Conservation (phyloP, 2,797 vertebrate genomes). For the Lacerta viridis region DNA sequence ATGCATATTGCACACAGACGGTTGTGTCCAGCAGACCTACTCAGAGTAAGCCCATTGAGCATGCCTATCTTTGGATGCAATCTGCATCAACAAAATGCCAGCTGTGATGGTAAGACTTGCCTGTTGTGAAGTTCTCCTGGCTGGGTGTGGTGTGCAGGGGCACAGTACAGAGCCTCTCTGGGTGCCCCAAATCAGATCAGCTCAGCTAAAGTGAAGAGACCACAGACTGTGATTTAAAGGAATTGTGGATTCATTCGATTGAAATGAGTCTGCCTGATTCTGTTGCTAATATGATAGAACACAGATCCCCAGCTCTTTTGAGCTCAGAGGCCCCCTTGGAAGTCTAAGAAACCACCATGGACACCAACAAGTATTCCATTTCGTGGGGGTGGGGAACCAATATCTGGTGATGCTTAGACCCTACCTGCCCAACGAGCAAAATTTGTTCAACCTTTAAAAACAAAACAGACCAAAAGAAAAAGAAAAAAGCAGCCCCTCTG, state of each 20-base stretch:
- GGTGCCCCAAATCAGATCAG: neutral
- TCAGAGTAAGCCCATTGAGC: too few relatives aligned
- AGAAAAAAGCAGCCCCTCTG: too few relatives aligned
- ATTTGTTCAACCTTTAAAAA: too few relatives aligned
- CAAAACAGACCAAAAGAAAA: too few relatives aligned
- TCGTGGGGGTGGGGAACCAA: too few relatives aligned
- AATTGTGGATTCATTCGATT: neutral
- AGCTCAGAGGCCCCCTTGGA: neutral
- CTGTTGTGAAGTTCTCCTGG: neutral
- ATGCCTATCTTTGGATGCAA: too few relatives aligned
- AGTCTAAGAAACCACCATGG: neutral
- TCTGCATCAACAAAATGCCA: neutral
- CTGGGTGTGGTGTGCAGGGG: neutral
- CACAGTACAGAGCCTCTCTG: neutral
- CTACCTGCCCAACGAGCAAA: too few relatives aligned
- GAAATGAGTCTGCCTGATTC: neutral
- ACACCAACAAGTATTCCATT: neutral
- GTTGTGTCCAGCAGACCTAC: too few relatives aligned
- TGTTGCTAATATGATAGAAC: neutral
- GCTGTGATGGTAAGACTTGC: neutral
- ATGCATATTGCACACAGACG: too few relatives aligned
- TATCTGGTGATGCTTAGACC: too few relatives aligned
- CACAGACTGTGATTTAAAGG: neutral
- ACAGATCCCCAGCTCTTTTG: too few relatives aligned
- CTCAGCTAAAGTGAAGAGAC: neutral